Evolutionary conservation across 92 coral and sea anemone species (phyloP).

Genomic region (Siderastrea radians): DNA sequence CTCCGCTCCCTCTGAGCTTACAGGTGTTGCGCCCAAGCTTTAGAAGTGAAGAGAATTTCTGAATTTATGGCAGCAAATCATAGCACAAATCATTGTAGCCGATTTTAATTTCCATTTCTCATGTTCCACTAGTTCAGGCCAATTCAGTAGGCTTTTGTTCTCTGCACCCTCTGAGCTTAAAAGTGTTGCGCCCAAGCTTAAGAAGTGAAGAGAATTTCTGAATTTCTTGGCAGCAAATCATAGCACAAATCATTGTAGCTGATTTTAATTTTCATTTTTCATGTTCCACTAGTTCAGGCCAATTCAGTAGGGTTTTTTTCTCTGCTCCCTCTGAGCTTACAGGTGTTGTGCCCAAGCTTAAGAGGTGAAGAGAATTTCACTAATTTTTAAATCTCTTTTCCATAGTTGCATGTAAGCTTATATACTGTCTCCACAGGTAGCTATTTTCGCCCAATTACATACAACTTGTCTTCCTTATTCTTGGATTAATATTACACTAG

Average conservation of each 20-base stretch:
- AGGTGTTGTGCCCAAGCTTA: conserved; percentile 9
- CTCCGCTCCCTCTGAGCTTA: background rate
- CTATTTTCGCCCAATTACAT: background rate
- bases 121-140: background rate
- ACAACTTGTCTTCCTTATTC: too few relatives aligned
- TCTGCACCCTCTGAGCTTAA: conserved; percentile 6
- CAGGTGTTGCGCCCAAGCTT: conserved; percentile 11
- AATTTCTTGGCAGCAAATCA: background rate
- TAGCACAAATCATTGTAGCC: background rate
- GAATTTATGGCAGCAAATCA: too few relatives aligned
- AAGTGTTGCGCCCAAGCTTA: conserved; percentile 11
- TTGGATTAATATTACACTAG: too few relatives aligned
- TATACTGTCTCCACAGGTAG: background rate
- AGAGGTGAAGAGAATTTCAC: conserved; percentile 2
- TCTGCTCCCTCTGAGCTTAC: conserved; percentile 15
- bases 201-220: background rate
- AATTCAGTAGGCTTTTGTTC: background rate
- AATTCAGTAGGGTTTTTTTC: background rate
- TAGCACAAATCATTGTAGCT: too few relatives aligned
- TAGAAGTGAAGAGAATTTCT: conserved; percentile 5
- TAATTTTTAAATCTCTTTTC: background rate
- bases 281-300: background rate
- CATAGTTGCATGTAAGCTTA: background rate
- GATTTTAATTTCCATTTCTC: background rate
- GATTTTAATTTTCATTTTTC: too few relatives aligned